These are phyloP conservation scores for Oreochromis aureus DNA, from an alignment of 2,113 vertebrate species.

Conservation along the genomic window DNA sequence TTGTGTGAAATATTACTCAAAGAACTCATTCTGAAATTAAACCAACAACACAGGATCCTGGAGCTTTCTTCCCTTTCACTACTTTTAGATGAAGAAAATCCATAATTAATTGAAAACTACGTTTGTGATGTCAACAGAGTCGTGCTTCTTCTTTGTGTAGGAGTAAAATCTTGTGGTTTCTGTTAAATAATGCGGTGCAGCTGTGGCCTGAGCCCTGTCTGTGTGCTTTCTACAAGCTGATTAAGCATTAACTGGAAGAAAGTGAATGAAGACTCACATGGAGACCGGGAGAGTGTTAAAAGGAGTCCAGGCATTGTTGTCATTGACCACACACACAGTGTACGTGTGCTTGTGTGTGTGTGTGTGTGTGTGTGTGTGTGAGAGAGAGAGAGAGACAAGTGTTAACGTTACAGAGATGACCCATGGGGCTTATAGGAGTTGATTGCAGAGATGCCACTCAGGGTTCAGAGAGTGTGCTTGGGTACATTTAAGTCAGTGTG, in stretches of 20 bases:
- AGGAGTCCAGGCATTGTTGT: not conserved
- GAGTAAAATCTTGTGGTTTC: not conserved
- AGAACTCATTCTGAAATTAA: not conserved
- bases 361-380: not conserved
- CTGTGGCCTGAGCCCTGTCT: not conserved
- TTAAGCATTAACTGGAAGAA: not conserved
- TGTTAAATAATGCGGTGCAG: not conserved
- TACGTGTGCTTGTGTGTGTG: not conserved
- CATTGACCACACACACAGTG: not conserved
- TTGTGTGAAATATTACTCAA: not conserved
- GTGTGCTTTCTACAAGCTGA: not conserved
- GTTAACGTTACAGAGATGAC: slow-evolving; percentile 3
- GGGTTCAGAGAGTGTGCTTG: slow-evolving; percentile 1
- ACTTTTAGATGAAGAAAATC: not conserved
- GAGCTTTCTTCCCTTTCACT: not conserved
- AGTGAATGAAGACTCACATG: not conserved
- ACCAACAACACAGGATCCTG: not conserved
- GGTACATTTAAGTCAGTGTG: not conserved
- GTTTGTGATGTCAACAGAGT: not conserved
- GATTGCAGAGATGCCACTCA: slow-evolving; percentile 4
- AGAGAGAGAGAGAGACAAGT: not conserved
- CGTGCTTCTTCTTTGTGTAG: not conserved
- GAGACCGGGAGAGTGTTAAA: not conserved
- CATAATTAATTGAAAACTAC: not conserved
- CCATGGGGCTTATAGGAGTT: not conserved